Evolutionary conservation across 2,888 invertebrate species (phyloP), one percentile per base, ranked within the genome.

Genomic region (Protodeltote pygarga): DNA sequence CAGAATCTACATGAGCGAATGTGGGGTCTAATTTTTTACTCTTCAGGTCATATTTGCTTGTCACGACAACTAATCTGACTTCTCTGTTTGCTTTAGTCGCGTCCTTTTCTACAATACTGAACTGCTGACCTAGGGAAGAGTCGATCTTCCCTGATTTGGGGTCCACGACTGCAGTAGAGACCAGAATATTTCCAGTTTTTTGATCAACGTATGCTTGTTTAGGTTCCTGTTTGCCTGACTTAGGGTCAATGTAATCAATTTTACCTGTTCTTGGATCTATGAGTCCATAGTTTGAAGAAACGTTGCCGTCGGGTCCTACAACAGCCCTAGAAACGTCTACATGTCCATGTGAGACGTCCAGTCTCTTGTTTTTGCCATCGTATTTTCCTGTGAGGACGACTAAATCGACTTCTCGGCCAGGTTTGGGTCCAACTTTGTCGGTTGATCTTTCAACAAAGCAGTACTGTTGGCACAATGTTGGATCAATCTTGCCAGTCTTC

Each of bases 201-300:
- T 93, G 92, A 70, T 95, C 95, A n/a, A 95, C 91, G 69, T 94
- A 94, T 1, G 95, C 95, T 77, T 94, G 94, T 76, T 93, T 93
- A 2, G 93, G 87, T 65, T 95, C 94, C 59, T 91, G 93, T 72
- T 95, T 94, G 13, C 95, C 95, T 0, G 94, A 93, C 65, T 93
- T 93, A 2, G 94, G 93, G 58, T 95, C 94, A 9, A 93, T 83
- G 2, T 93, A 93, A 53, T 94, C 92, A 33, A 95, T 87, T 37
- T 94, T 94, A 2, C 94, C 95, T 2, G 92, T 92, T 70, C 90
- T 93, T 1, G 94, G 93, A 77, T 95, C 94, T 41, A 95, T 93
- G 13, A 93, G 79, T 10, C 95, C 95, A 57, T 95, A 95, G 73
- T 95, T 95, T 1, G 95, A 94, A 48, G 85, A 86, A 0, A 92